Conservation (phyloP, 2,888 invertebrate genomes). For the Aethes cnicana region DNA sequence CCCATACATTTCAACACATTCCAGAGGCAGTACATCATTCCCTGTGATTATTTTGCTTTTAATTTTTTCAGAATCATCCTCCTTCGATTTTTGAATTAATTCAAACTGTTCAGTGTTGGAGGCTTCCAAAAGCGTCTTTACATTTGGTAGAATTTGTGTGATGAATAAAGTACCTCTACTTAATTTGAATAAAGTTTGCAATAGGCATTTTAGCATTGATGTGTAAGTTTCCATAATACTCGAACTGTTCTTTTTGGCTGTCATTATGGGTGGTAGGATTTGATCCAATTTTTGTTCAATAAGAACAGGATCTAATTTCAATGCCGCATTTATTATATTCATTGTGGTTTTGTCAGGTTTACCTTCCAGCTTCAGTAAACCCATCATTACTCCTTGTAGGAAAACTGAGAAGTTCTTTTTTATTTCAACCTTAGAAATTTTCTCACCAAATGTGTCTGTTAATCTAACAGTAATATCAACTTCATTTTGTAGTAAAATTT, state of each 20-base stretch:
- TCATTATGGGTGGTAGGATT: conserved; percentile 67
- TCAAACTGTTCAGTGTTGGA: conserved; percentile 64
- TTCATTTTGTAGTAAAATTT: conserved; percentile 59
- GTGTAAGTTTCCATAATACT: conserved; percentile 51
- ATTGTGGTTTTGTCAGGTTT: conserved; percentile 63
- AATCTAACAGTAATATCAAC: conserved; percentile 65
- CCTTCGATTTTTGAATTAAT: conserved; percentile 50
- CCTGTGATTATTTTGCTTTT: conserved; percentile 59
- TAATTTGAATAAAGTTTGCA: conserved; percentile 71
- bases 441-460: conserved; percentile 66
- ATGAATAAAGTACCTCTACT: conserved; percentile 67
- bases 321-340: conserved; percentile 60
- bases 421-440: conserved; percentile 61
- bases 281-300: conserved; percentile 64
- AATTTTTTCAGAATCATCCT: conserved; percentile 49
- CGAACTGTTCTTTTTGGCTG: conserved; percentile 54
- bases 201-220: conserved; percentile 62
- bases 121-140: conserved; percentile 60
- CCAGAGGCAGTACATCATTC: conserved; percentile 61
- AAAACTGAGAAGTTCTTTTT: conserved; percentile 68
- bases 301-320: conserved; percentile 68
- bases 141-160: conserved; percentile 61
- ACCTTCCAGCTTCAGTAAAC: conserved; percentile 63
- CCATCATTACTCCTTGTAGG: conserved; percentile 64
- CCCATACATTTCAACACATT: conserved; percentile 65